Base-by-base conservation (phyloP, 2,113 vertebrate genomes). In the Gobio gobio region DNA sequence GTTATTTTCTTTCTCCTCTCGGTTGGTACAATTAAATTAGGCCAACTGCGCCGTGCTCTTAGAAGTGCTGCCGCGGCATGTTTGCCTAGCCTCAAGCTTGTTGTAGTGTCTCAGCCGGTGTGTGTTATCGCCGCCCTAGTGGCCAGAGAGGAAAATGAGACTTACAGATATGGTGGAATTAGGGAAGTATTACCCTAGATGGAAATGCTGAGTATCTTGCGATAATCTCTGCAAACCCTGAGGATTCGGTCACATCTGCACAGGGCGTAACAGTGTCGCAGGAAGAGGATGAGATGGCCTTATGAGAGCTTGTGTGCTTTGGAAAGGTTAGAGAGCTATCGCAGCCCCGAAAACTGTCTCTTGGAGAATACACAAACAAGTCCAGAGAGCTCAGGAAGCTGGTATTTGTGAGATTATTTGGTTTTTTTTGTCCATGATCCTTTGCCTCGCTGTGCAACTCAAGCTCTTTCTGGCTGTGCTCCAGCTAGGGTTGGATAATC, bases 21-120 rank as follows among this genome's bases (percentile, higher is more conserved):
- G 83, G 54, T 63, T 83, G 88, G 87, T 85, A 90, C 87, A 92
- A 93, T 92, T 85, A 86, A 90, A 93, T 87, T 68, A 92, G 90
- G 88, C 85, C 87, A 82, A 83, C 82, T 89, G 86, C 78, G 82
- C 61, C 49, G 45, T 86, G 84, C 89, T 86, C 85, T 66, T 29
- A 51, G 29, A 78, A 83, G 58, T 78, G 72, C 40, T 87, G 86
- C 79, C 45, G 47, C 58, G 56, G 54, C 54, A 83, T 86, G 78
- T 64, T 90, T 82, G 2, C 83, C 16, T 89, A 4, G 87, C 88
- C 86, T 86, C 63, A 24, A 49, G 22, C 45, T 88, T 72, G 3
- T 22, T 61, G 13, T 8, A 22, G 59, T 26, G 4, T 80, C n/a
- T 80, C 24, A 47, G 4, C 3, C 10, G 10, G 61, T 68, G 26